These are phyloP conservation scores for Poeciliopsis infans DNA, from an alignment of 2,797 vertebrate species.

Conservation along the genomic window DNA sequence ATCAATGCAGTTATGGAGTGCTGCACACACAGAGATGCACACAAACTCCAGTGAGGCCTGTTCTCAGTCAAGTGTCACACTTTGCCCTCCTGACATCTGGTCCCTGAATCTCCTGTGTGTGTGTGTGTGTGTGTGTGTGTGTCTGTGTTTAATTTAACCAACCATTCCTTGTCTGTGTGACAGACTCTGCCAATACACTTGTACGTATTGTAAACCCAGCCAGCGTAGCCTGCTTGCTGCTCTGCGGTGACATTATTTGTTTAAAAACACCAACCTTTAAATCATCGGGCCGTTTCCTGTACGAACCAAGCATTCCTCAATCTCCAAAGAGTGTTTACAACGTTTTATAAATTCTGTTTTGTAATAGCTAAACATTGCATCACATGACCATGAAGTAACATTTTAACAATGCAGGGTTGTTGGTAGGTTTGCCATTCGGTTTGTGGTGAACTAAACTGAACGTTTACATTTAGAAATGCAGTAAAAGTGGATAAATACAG, in stretches of 20 bases:
- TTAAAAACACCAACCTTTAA: background rate
- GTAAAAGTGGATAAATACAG: background rate
- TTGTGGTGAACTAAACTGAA: background rate
- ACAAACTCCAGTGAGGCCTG: constrained; percentile 53
- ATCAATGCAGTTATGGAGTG: constrained; percentile 67
- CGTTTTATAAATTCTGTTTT: background rate
- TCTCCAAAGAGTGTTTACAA: background rate
- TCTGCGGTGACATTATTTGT: constrained; percentile 3
- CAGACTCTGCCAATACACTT: constrained; percentile 55
- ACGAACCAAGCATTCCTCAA: background rate
- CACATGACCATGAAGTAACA: background rate
- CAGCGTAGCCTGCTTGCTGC: constrained; percentile 5
- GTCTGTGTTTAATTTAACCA: constrained; percentile 68
- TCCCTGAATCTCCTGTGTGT: constrained; percentile 39
- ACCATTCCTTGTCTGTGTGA: constrained; percentile 54
- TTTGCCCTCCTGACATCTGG: constrained; percentile 72
- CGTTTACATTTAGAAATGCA: background rate
- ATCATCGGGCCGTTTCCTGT: background rate
- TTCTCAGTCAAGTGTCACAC: constrained; percentile 74
- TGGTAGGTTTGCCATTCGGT: background rate
- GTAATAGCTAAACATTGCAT: background rate
- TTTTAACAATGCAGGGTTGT: too few species aligned
- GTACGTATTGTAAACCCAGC: constrained; percentile 44
- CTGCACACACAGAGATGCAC: constrained; percentile 36
- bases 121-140: constrained; percentile 11